Conservation (phyloP, 2,888 invertebrate genomes). For the Tromatobia lineatoria region DNA sequence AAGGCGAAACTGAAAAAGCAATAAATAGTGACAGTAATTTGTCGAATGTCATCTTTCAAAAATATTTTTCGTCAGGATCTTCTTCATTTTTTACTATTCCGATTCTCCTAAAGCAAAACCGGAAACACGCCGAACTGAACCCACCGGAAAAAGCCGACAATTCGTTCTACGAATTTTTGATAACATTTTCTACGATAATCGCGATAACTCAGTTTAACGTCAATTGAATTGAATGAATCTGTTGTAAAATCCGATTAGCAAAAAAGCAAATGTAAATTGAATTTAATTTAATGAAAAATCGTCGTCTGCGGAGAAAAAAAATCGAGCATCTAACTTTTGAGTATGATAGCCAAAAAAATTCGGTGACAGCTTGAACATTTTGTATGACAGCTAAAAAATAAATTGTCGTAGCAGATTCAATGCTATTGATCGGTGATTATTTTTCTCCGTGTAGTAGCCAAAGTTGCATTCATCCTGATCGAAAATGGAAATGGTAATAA, state of each 20-base stretch:
- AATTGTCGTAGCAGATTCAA: neutral
- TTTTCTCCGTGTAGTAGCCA: neutral
- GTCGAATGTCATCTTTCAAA: conserved; percentile 18
- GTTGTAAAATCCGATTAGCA: neutral
- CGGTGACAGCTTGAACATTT: too few relatives aligned
- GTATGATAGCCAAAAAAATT: too few relatives aligned
- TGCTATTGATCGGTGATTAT: neutral
- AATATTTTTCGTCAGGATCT: neutral
- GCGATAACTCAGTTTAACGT: neutral
- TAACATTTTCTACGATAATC: neutral
- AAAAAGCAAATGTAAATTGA: neutral
- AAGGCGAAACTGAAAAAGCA: conserved; percentile 52
- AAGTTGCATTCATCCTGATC: conserved; percentile 1
- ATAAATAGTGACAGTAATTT: conserved; percentile 12
- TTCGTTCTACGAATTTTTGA: neutral
- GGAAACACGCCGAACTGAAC: conserved; percentile 22
- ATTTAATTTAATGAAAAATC: neutral
- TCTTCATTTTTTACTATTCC: conserved; percentile 9
- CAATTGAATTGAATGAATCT: neutral
- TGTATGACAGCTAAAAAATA: too few relatives aligned
- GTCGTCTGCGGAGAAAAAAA: neutral
- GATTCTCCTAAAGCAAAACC: neutral
- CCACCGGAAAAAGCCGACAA: conserved; percentile 34
- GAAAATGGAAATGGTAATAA: conserved; percentile 10
- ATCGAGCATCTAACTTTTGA: too few relatives aligned